Base-by-base conservation (phyloP, 2,113 vertebrate genomes). In the Mastomys natalensis region DNA sequence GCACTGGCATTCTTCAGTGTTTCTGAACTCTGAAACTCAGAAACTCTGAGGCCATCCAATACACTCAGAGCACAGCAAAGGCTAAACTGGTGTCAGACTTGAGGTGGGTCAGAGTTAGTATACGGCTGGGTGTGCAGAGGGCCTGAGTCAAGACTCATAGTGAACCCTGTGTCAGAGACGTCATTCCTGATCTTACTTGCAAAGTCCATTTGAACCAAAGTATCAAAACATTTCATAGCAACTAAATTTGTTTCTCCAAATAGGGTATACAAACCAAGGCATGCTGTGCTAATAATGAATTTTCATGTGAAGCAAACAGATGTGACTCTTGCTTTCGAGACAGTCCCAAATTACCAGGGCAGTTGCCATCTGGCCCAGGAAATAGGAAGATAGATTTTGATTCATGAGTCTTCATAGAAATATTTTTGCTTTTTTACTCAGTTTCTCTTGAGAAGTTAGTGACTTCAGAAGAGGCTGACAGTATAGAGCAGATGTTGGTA, bases 361-460 rank as follows among this genome's bases (percentile, higher is more conserved):
- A 24, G 80, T 17, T 82, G 80, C 19, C 21, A 37, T 29, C 62
- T 87, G 74, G 37, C 37, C 55, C 10, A 37, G 37, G 37, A 62
- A 31, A 68, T n/a, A 68, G 43, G n/a, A 72, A 55, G 86, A 40
- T 17, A 86, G 95, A 62, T 26, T 95, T 80, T 53, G 84, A 78
- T 82, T 92, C 85, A 73, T 72, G 43, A 89, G 19, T 51, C 37
- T 84, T 96, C 26, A 22, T 2, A n/a, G 64, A 91, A 60, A 37
- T 60, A 74, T 22, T 68, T 95, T 62, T 87, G 74, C 87, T 86
- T 95, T 89, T 89, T 78, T 68, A 94, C 24, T 55, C 45, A 43
- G 62, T 66, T 64, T 80, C 31, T 74, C 55, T 40, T 21, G 31
- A 89, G 92, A 77, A 37, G 74, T n/a, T 66, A 87, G 51, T 51